Conservation (phyloP, 2,888 invertebrate species). For the Elysia crispata region DNA sequence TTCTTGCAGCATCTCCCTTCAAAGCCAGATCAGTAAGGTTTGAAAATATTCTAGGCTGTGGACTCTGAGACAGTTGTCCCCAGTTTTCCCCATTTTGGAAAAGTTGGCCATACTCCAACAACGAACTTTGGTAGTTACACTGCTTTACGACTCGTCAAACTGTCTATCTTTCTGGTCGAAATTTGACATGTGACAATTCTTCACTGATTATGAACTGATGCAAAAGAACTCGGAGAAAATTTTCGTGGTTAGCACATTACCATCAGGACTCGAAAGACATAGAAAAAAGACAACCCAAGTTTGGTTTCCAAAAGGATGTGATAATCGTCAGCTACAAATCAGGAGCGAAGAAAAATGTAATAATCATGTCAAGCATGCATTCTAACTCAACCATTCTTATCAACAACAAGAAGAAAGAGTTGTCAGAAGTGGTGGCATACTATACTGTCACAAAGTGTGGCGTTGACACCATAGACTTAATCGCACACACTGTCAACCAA, state of each 20-base stretch:
- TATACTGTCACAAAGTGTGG: constrained; percentile 51
- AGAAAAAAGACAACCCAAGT: constrained; percentile 3
- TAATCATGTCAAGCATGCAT: constrained; percentile 32
- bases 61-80: not conserved
- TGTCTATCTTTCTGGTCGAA: not conserved
- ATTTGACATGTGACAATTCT: constrained; percentile 12
- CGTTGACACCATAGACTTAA: constrained; percentile 50
- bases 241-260: constrained; percentile 3
- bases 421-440: constrained; percentile 51
- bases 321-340: not conserved
- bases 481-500: constrained; percentile 41
- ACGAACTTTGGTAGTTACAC: no score
- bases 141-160: not conserved
- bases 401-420: constrained; percentile 6
- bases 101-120: no score
- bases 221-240: constrained; percentile 20
- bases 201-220: constrained; percentile 1
- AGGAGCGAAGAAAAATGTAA: constrained; percentile 22
- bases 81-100: not conserved
- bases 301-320: no score
- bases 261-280: not conserved
- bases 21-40: not conserved
- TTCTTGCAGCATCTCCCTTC: not conserved
- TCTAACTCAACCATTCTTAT: not conserved
- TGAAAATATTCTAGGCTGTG: constrained; percentile 1